These are phyloP conservation scores for Muraenolepis orangiensis DNA, from an alignment of 2,797 vertebrate genomes.

Conservation along the genomic window DNA sequence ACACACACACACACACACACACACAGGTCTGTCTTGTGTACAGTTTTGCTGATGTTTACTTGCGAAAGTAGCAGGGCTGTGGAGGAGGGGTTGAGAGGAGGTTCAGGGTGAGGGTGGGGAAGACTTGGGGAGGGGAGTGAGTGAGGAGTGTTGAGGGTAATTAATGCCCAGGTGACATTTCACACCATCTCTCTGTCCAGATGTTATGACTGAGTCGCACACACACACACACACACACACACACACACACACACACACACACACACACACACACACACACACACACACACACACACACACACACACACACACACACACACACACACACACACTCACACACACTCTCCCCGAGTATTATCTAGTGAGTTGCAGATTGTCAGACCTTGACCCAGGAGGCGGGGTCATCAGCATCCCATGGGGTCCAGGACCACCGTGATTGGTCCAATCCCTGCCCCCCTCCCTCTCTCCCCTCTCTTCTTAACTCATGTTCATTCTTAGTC, in stretches of 20 bases:
- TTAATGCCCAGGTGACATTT: conserved; percentile 46
- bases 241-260: too few relatives aligned
- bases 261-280: neutral
- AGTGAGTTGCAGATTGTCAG: conserved; percentile 1
- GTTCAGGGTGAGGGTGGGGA: too few relatives aligned
- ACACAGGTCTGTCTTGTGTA: conserved; percentile 41
- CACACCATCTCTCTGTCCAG: conserved; percentile 40
- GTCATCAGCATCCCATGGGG: conserved; percentile 1
- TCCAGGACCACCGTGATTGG: neutral
- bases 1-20: conserved; percentile 11
- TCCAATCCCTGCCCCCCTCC: neutral
- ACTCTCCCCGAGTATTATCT: neutral
- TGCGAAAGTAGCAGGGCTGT: conserved; percentile 34
- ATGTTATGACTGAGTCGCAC: conserved; percentile 48
- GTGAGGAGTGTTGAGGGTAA: conserved; percentile 17
- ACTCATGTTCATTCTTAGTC: neutral
- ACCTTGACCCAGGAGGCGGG: conserved; percentile 1
- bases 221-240: too few relatives aligned
- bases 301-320: neutral
- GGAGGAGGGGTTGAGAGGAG: conserved; percentile 33
- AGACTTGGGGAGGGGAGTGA: conserved; percentile 34
- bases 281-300: neutral
- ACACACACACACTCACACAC: neutral
- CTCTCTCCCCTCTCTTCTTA: neutral
- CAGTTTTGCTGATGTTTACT: conserved; percentile 49